These are phyloP conservation scores for Ophion costatus DNA, from an alignment of 2,888 invertebrate species.

Conservation along the genomic window DNA sequence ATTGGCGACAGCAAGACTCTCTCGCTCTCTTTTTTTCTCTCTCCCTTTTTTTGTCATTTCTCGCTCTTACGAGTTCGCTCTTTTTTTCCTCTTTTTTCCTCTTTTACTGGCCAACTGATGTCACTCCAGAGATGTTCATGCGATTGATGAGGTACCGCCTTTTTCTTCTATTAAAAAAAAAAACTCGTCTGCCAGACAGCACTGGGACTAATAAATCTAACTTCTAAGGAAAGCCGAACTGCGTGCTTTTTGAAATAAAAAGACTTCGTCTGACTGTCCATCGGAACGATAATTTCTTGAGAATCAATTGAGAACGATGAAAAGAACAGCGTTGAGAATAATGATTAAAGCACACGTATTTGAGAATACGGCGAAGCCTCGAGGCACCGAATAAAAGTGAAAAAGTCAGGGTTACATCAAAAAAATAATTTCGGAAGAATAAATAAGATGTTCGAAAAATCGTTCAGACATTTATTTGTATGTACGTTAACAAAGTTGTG, in stretches of 20 bases:
- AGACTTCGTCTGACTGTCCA: not conserved
- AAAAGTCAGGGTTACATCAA: too few species aligned
- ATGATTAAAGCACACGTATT: too few species aligned
- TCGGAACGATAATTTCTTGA: not conserved
- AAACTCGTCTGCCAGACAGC: not conserved
- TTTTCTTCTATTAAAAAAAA: not conserved
- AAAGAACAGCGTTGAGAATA: too few species aligned
- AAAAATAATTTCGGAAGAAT: too few species aligned
- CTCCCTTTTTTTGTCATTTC: not conserved
- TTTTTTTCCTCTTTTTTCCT: not conserved
- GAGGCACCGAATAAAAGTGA: too few species aligned
- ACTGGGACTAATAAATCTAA: not conserved
- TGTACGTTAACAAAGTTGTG: too few species aligned
- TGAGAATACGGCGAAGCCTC: too few species aligned
- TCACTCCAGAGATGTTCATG: conserved; percentile 40
- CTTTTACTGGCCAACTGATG: conserved; percentile 5
- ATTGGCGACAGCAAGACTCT: conserved; percentile 65
- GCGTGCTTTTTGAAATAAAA: not conserved
- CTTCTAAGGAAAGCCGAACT: not conserved
- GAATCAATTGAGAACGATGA: not conserved
- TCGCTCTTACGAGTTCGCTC: not conserved
- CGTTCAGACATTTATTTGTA: too few species aligned
- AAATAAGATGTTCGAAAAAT: too few species aligned
- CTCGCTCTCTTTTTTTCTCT: not conserved
- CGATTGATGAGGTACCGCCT: conserved; percentile 28